These are phyloP conservation scores for Semaprochilodus insignis DNA, from an alignment of 2,797 vertebrate genomes.

Conservation along the genomic window DNA sequence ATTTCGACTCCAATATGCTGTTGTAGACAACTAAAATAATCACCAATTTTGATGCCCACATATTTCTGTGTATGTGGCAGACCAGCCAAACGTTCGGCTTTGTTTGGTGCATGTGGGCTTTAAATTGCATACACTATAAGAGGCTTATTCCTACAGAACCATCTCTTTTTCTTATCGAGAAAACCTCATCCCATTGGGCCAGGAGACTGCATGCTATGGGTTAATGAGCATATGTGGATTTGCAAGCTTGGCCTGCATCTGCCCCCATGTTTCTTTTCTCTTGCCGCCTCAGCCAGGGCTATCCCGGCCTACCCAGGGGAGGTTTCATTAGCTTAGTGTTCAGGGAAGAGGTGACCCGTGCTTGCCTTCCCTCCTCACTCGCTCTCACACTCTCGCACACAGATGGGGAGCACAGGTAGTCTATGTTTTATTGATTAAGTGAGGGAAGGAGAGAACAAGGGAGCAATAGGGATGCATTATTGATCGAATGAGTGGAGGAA, in stretches of 20 bases:
- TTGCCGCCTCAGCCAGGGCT: not conserved
- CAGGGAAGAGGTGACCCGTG: constrained; percentile 21
- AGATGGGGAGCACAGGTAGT: constrained; percentile 21
- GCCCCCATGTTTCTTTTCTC: not conserved
- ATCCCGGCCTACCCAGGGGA: not conserved
- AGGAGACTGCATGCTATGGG: not conserved
- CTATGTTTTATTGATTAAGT: constrained; percentile 72
- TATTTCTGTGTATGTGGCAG: not conserved
- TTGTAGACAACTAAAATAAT: too few species aligned
- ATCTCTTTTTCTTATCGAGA: not conserved
- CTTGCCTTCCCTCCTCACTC: not conserved
- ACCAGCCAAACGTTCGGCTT: not conserved
- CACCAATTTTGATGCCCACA: not conserved
- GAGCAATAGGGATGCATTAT: constrained; percentile 48
- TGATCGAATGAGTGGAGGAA: constrained; percentile 38
- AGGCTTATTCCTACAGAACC: not conserved
- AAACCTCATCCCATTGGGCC: not conserved
- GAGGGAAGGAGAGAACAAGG: constrained; percentile 25
- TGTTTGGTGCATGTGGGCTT: not conserved
- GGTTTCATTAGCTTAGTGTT: constrained; percentile 13
- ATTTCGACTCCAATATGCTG: too few species aligned
- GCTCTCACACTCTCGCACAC: constrained; percentile 11
- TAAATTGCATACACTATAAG: not conserved
- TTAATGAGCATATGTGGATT: not conserved
- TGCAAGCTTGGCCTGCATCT: not conserved